Conservation (phyloP, 2,888 invertebrate genomes). For the Coecobrya sp. region DNA sequence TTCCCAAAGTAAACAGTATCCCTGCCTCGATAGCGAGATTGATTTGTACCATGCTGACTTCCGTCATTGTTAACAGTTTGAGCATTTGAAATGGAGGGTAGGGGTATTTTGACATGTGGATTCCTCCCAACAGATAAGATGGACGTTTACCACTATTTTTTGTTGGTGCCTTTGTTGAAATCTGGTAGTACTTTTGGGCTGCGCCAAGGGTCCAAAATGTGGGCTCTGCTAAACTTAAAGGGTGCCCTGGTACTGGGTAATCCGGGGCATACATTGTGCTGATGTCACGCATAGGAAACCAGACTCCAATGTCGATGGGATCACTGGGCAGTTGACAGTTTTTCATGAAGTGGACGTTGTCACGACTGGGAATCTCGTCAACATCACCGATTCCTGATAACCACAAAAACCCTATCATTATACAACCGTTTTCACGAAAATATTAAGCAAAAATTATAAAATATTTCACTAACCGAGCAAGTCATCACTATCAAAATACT, state of each 20-base stretch:
- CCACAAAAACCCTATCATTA: too few relatives aligned
- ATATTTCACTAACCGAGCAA: neutral
- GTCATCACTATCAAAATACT: conserved; percentile 60
- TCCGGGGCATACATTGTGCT: conserved; percentile 39
- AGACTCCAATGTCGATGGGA: conserved; percentile 62
- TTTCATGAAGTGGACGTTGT: conserved; percentile 27
- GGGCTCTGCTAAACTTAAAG: conserved; percentile 61
- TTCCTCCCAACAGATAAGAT: conserved; percentile 62
- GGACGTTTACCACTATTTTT: conserved; percentile 59
- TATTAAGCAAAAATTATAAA: too few relatives aligned
- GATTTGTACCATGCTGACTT: too few relatives aligned
- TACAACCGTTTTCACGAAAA: too few relatives aligned
- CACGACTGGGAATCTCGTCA: conserved; percentile 53
- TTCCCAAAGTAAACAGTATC: too few relatives aligned
- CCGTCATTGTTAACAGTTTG: too few relatives aligned
- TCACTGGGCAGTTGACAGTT: conserved; percentile 21
- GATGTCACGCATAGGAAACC: conserved; percentile 57
- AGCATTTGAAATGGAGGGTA: too few relatives aligned
- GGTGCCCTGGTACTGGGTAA: conserved; percentile 44
- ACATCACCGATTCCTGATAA: conserved; percentile 68
- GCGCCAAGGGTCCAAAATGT: conserved; percentile 59
- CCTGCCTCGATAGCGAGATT: too few relatives aligned
- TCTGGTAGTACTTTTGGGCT: neutral
- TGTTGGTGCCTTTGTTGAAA: neutral
- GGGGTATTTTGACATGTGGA: too few relatives aligned